These are phyloP conservation scores for Natator depressus DNA, from an alignment of 2,113 vertebrate species.

Conservation along the genomic window DNA sequence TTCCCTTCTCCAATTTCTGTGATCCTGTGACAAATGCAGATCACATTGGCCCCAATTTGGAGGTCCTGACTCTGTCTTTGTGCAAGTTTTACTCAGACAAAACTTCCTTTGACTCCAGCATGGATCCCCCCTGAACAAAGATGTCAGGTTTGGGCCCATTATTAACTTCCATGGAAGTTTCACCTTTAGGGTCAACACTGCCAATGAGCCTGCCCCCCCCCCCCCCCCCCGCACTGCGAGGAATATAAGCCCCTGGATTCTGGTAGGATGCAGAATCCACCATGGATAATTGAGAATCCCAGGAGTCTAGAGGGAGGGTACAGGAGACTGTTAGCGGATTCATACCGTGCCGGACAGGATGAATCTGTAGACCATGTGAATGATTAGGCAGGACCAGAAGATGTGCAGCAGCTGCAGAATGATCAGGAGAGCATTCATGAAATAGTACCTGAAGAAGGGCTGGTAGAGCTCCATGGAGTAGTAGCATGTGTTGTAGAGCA, in stretches of 20 bases:
- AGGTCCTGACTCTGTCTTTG: neutral
- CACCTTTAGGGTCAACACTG: neutral
- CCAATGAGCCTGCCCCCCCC: neutral
- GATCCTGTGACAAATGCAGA: neutral
- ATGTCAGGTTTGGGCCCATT: neutral
- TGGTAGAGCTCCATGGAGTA: slow-evolving; percentile 79
- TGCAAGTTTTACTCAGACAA: neutral
- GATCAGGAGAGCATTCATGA: slow-evolving; percentile 86
- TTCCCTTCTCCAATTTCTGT: neutral
- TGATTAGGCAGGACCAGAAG: slow-evolving; percentile 93
- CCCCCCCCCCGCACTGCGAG: neutral
- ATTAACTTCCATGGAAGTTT: neutral
- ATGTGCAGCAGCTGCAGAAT: slow-evolving; percentile 88
- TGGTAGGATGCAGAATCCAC: neutral
- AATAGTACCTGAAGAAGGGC: slow-evolving; percentile 91
- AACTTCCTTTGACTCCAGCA: neutral
- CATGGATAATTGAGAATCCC: neutral
- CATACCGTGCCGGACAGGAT: slow-evolving; percentile 86
- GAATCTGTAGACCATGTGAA: slow-evolving; percentile 91
- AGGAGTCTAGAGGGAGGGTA: neutral
- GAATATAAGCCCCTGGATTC: neutral
- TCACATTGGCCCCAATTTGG: neutral
- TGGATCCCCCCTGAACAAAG: neutral
- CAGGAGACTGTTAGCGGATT: neutral
- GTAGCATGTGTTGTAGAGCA: slow-evolving; percentile 83